Base-by-base conservation (phyloP, 2,113 vertebrate species). In the Leucopsar rothschildi region DNA sequence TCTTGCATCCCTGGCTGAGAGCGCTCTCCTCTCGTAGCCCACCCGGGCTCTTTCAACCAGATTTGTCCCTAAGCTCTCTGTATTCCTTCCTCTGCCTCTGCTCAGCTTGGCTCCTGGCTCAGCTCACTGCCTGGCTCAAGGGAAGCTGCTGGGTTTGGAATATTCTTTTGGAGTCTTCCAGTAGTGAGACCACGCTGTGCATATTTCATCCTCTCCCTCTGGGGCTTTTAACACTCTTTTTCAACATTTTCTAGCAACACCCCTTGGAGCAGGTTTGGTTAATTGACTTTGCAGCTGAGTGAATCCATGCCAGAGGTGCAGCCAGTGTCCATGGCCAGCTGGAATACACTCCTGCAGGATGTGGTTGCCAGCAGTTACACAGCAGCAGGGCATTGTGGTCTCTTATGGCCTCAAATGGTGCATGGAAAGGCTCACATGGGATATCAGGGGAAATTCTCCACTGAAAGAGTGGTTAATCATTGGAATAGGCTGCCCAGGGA, bases 291-390 rank as follows among this genome's bases (percentile, higher is more conserved):
- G 27, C 52, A 60, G 44, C 53, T 12, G 56, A 52, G 68, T 19
- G 45, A 47, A 57, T 37, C 61, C 29, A 1, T 14, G 61, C 10
- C 78, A 25, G 65, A 59, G 20, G 31, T 18, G 56, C 47, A 75
- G 47, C 29, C 0, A 0, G 2, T 29, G 66, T 61, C 44, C 57
- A 56, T 3, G 45, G 40, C 17, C 63, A 57, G 5, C 66, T 52
- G 35, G 22, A 84, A 64, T 3, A 24, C 1, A 0, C 22, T 75
- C 1, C 0, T 3, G 4, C 1, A 4, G 72, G 86, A 22, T 17
- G 19, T 11, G 50, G 33, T 20, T 1, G 0, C 40, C 61, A 80
- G 40, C 44, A 64, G 59, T 17, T 22, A 10, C 9, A 1, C 29
- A 33, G 59, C 40, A 60, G 27, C 35, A 25, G 31, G 47, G 27